Evolutionary conservation across 1,140 invertebrate species (phyloP).

Genomic region (Theocolax elegans): DNA sequence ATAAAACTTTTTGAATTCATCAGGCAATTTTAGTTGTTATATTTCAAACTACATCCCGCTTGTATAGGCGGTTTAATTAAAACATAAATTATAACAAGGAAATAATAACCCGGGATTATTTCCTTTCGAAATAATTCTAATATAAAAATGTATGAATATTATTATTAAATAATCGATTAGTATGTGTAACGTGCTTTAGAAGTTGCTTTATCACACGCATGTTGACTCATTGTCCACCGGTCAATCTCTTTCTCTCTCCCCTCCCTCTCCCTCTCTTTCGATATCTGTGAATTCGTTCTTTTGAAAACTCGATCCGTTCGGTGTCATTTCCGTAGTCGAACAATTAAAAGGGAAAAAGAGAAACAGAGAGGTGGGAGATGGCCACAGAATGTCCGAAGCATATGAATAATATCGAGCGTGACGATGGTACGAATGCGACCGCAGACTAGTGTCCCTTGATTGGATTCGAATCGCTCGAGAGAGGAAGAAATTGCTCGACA

Average conservation of each 20-base stretch:
- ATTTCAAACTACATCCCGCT: no score
- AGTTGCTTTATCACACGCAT: no score
- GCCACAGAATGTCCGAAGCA: constrained; percentile 48
- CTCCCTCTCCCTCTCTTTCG: not conserved
- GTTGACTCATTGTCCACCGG: no score
- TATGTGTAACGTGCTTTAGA: no score
- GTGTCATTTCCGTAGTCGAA: constrained; percentile 40
- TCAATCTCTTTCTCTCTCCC: not conserved
- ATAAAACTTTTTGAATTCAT: no score
- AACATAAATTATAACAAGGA: no score
- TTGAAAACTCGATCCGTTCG: constrained; percentile 9
- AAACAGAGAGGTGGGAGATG: constrained; percentile 39
- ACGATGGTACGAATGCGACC: constrained; percentile 44
- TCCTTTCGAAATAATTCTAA: no score
- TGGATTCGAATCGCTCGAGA: constrained; percentile 58
- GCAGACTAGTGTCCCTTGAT: constrained; percentile 52
- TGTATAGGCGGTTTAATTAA: no score
- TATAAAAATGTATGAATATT: no score
- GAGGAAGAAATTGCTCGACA: constrained; percentile 40
- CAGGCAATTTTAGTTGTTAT: no score
- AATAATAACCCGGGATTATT: no score
- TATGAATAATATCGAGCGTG: constrained; percentile 58
- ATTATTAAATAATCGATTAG: no score
- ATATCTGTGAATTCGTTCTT: not conserved
- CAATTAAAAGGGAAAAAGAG: constrained; percentile 22